Evolutionary conservation across 2,888 invertebrate genomes (phyloP).

Genomic region (Xanthia icteritia): DNA sequence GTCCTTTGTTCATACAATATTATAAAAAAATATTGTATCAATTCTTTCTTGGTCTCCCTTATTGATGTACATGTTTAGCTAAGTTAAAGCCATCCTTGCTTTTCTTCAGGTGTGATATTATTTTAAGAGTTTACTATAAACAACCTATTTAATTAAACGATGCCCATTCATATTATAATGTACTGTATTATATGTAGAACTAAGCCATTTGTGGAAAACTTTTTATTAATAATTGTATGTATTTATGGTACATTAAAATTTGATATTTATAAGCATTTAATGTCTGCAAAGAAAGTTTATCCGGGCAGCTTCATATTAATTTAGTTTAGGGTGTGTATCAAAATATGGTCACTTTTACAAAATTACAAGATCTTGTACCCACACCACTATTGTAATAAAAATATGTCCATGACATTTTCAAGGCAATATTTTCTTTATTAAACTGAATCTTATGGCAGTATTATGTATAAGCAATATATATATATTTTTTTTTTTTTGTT

Average conservation of each 20-base stretch:
- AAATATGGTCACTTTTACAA: conserved; percentile 37
- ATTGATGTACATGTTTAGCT: conserved; percentile 55
- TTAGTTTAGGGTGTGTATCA: conserved; percentile 28
- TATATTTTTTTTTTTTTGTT: conserved; percentile 84
- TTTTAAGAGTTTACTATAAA: conserved; percentile 63
- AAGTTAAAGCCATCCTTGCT: conserved; percentile 67
- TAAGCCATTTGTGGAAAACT: conserved; percentile 25
- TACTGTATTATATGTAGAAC: conserved; percentile 30
- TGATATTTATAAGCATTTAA: conserved; percentile 14
- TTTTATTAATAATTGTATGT: conserved; percentile 28
- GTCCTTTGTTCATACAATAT: conserved; percentile 38
- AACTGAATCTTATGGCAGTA: conserved; percentile 83
- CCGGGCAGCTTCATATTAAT: conserved; percentile 40
- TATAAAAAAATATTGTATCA: conserved; percentile 31
- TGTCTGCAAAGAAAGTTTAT: conserved; percentile 13
- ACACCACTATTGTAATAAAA: conserved; percentile 52
- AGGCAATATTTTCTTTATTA: conserved; percentile 66
- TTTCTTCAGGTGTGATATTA: conserved; percentile 71
- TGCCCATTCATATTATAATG: conserved; percentile 42
- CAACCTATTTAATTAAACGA: conserved; percentile 59
- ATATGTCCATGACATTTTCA: conserved; percentile 71
- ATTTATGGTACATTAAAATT: conserved; percentile 30
- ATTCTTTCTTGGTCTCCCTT: conserved; percentile 44
- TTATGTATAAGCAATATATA: conserved; percentile 86
- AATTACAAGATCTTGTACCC: conserved; percentile 21